Evolutionary conservation across 2,797 vertebrate genomes (phyloP), one percentile per base, ranked within the genome.

Genomic region (Liasis olivaceus): DNA sequence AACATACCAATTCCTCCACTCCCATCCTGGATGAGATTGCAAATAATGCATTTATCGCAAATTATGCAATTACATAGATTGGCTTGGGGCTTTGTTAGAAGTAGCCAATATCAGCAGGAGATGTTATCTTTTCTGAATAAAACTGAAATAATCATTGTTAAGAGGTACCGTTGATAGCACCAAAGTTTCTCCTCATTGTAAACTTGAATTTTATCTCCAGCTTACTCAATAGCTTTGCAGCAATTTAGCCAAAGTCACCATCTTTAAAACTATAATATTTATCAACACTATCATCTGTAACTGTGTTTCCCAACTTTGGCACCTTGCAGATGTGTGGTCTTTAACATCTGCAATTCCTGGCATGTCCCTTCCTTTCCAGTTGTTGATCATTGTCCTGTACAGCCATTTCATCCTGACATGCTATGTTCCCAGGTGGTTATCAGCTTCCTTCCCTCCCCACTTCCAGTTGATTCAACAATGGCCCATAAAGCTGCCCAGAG

Each of bases 61-160:
- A 2, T 69, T 42, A 63, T 87, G 9, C 13, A 47, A 93, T 89
- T 94, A 51, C 91, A 17, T 91, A 93, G 89, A 42, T 36, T 91
- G 89, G 9, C 89, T 63, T 92, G 87, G 89, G 62, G 42, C 56
- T 88, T 95, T 95, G 84, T 22, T 22, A 88, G 47, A 63, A 92
- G 1, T 86, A 91, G 20, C 17, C 28, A 9, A 89, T 51, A 85
- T 91, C 90, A 72, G 24, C 91, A 89, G 28, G 62, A 93, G 24
- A 0, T 87, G 36, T 66, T 0, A 0, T 51, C 92, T 56, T 36
- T 1, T 0, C 31, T 6, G 20, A 69, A 5, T 84, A 92, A 89
- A 77, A 24, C 17, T 36, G 47, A 0, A 1, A 4, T 93, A 7
- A 24, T 3, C 17, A 60, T 24, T 28, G 42, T 60, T 89, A 92